Base-by-base conservation (phyloP, 2,888 invertebrate genomes). In the Drosophila formosana region DNA sequence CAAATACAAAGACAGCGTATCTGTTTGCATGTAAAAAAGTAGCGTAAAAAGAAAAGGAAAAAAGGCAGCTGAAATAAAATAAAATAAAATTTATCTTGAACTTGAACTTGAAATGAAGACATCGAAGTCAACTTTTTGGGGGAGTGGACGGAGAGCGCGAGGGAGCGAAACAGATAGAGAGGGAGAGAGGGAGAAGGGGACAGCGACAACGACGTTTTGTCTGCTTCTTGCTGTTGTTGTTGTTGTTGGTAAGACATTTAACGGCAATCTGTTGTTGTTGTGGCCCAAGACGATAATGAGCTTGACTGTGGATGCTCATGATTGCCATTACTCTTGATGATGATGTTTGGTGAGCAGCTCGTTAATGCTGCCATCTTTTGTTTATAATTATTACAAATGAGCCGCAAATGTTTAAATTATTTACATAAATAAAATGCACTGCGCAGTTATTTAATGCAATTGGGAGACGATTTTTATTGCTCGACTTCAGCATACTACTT, bases 1-100 rank as follows among this genome's bases (percentile, higher is more conserved):
- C 46, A 18, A 3, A 45, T 45, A 25, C 13, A 11, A 7, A 45
- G 9, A 56, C 18, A 46, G 13, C 11, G 73, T 67, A 50, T 62
- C 49, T 71, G 61, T 60, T 68, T 67, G 73, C 84, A 81, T 87
- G 82, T 78, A 84, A 89, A 73, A 72, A 73, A 67, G 68, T 63
- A 72, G 68, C 75, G 74, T 72, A 57, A 65, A 79, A 76, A 73
- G 60, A 75, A 78, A 83, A 78, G 65, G 53, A 74, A 78, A 84
- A 82, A 74, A 80, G 72, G 69, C 74, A 76, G 73, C 75, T 60
- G 60, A 78, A 78, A 78, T 68, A 79, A 79, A 83, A 75, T 80
- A 71, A 84, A 89, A 89, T 82, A 71, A 89, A 90, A 88, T 90
- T 88, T 90, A 90, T 90, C 89, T 90, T 90, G 90, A 90, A 90